phyloP scores from a whole-genome alignment of 53 echinoderm and acorn worm genomes.

The Holothuria scabra region DNA sequence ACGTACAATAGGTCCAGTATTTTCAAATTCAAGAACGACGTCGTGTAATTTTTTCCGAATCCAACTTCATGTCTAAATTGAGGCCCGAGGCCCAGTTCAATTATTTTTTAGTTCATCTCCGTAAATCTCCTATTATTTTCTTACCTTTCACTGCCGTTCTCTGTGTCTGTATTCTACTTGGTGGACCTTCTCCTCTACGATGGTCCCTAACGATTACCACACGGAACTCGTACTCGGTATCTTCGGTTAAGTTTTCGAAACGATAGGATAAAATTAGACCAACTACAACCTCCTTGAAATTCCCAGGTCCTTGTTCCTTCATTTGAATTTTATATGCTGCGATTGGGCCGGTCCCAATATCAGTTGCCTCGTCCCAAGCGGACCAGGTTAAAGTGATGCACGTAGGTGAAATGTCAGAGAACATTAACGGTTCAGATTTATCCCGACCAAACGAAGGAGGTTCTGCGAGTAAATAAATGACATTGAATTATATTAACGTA shows the following conservation, averaged over 20 bases:
- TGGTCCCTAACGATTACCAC: background rate
- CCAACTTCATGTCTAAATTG: too few species aligned
- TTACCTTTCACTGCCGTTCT: background rate
- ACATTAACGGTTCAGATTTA: background rate
- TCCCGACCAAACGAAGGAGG: background rate
- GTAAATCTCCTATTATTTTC: too few species aligned
- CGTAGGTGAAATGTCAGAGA: conserved; percentile 13
- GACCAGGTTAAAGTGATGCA: background rate
- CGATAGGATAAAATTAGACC: background rate
- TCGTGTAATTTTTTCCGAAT: too few species aligned
- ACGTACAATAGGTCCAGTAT: too few species aligned
- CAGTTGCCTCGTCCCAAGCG: background rate
- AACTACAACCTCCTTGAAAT: background rate
- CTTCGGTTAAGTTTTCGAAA: background rate
- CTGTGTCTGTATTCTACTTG: background rate
- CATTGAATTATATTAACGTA: background rate
- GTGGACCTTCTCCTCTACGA: background rate
- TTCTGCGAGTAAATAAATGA: background rate
- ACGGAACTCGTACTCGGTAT: background rate
- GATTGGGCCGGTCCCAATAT: background rate
- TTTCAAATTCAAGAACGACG: too few species aligned
- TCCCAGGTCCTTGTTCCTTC: background rate
- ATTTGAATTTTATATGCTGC: conserved; percentile 7
- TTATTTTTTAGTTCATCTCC: too few species aligned
- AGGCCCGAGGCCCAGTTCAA: too few species aligned